Evolutionary conservation across 2,113 vertebrate genomes (phyloP), one percentile per base, ranked within the genome.

Genomic region (Sapajus apella): DNA sequence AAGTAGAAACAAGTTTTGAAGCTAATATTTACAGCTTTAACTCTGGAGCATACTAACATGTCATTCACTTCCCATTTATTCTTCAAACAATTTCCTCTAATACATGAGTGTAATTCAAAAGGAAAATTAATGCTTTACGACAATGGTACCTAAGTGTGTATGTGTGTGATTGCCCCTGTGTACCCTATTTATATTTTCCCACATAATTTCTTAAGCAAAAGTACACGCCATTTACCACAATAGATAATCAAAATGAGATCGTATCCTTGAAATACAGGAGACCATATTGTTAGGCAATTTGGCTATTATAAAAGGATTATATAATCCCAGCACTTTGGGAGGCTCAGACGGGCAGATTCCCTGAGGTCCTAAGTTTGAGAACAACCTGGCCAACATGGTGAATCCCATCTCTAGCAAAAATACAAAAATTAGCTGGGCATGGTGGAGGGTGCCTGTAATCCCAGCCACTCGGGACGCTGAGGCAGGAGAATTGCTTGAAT

Each of bases 1-100:
- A 37, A 91, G 37, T 84, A 85, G 45, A 95, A 88, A 68, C 25
- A 43, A 66, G 52, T 94, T 81, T 56, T n/a, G 92, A 97, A 96
- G 25, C 14, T 83, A n/a, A 52, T 89, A 72, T 81, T 96, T 82
- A 88, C 70, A 82, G 30, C 56, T 76, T 80, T 97, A 93, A 93
- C 20, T 92, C 70, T 84, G 72, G 47, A 17, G 25, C 37, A 87
- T 52, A 37, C 8, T 72, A 76, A 47, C 8, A 83, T 27, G 25
- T 30, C 52, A 66, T 50, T 64, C 47, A 77, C 3, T 70, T 93
- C 50, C 92, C 73, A 77, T 94, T 97, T 91, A 27, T 27, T 73
- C 43, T 96, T 95, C 86, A 96, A 88, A 82, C 30, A 81, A 75
- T 58, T 56, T 21, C 13, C 12, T 94, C 20, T 56, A n/a, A 47